phyloP scores from a whole-genome alignment of 2,113 vertebrate genomes.

The Sylvilagus bachmani region DNA sequence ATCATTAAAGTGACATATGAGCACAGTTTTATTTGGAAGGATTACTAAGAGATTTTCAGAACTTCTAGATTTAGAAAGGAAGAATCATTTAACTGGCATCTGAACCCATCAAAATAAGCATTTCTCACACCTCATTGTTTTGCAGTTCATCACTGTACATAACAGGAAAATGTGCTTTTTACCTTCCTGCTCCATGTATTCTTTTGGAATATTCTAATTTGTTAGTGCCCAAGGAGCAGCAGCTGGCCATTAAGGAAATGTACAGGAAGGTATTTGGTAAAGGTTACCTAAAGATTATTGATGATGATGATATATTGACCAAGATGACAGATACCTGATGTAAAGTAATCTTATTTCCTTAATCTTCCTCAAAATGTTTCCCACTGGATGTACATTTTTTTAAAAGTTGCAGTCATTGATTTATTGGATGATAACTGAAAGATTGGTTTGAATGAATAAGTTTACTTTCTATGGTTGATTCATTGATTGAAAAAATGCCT shows the following conservation, averaged over 20 bases:
- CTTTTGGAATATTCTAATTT: constrained; percentile 1
- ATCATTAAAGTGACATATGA: background rate
- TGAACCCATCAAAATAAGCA: background rate
- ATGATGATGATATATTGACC: background rate
- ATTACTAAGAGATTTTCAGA: background rate
- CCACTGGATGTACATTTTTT: background rate
- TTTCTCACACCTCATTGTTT: background rate
- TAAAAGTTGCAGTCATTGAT: background rate
- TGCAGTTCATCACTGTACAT: background rate
- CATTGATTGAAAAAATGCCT: background rate
- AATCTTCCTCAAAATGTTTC: background rate
- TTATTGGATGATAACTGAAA: background rate
- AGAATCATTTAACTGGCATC: background rate
- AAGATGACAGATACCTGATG: background rate
- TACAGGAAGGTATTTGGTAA: background rate
- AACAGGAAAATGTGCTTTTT: background rate
- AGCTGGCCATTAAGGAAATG: background rate
- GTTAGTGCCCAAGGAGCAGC: background rate
- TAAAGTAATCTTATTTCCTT: background rate
- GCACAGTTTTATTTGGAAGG: background rate
- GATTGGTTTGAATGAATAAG: background rate
- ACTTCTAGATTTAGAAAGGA: background rate
- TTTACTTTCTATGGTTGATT: constrained; percentile 16
- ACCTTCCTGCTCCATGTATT: background rate
- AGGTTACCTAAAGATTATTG: background rate